These are phyloP conservation scores for Drosophila fuyamai DNA, from an alignment of 1,140 invertebrate genomes.

Conservation along the genomic window DNA sequence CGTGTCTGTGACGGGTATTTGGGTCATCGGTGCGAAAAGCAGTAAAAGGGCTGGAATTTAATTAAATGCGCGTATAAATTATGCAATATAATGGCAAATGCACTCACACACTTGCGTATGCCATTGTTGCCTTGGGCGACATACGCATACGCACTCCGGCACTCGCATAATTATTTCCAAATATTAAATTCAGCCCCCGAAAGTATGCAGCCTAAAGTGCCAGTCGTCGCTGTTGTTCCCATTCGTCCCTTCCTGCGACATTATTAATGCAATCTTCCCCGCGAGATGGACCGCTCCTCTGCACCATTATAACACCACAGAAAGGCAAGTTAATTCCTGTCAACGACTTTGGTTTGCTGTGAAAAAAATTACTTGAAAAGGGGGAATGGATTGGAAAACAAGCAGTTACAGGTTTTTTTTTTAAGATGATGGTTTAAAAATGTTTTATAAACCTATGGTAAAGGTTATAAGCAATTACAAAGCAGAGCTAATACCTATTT, in stretches of 20 bases:
- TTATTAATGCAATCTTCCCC: conserved; percentile 69
- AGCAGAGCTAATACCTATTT: no score
- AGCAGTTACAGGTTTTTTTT: no score
- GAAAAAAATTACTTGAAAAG: neutral
- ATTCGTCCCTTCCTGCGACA: conserved; percentile 21
- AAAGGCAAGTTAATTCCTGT: conserved; percentile 1
- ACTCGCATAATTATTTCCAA: conserved; percentile 74
- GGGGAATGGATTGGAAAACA: no score
- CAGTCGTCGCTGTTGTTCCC: conserved; percentile 19
- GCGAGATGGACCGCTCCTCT: conserved; percentile 22
- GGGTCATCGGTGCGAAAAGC: conserved; percentile 56
- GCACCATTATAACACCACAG: conserved; percentile 14
- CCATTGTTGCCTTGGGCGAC: conserved; percentile 7
- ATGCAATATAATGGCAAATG: conserved; percentile 70
- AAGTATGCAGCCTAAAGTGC: conserved; percentile 53
- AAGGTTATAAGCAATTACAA: no score
- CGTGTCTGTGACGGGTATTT: conserved; percentile 47
- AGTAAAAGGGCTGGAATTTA: conserved; percentile 71
- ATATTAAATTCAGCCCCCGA: conserved; percentile 70
- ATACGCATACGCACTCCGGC: conserved; percentile 23
- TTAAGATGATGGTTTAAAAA: no score
- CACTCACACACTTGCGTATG: conserved; percentile 18
- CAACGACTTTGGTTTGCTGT: neutral
- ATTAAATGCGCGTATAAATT: conserved; percentile 79
- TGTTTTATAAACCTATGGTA: no score